Conservation (phyloP, 2,113 vertebrate genomes). For the Peromyscus californicus region DNA sequence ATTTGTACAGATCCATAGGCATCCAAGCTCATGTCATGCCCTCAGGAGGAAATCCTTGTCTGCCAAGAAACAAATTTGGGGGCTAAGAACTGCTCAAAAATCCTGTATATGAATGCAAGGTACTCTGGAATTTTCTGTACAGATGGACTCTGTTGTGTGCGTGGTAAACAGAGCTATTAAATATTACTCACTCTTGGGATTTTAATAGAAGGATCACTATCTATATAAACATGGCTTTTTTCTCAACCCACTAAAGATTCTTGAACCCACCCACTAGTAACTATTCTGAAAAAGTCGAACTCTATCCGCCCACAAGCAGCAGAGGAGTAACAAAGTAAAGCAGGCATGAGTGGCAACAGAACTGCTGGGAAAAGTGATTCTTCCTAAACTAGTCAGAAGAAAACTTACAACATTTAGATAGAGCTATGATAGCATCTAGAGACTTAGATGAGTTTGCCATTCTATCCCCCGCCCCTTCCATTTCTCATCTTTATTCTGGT, state of each 20-base stretch:
- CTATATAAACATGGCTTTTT: slow-evolving; percentile 81
- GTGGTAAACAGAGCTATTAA: slow-evolving; percentile 81
- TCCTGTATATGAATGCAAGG: slow-evolving; percentile 17
- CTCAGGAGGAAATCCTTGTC: slow-evolving; percentile 32
- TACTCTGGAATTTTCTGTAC: slow-evolving; percentile 66
- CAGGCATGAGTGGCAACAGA: slow-evolving; percentile 72
- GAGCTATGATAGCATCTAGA: slow-evolving; percentile 44
- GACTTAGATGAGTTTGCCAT: neutral
- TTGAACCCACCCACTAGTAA: slow-evolving; percentile 77
- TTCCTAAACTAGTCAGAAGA: slow-evolving; percentile 73
- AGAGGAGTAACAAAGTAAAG: slow-evolving; percentile 82
- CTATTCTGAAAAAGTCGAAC: slow-evolving; percentile 82
- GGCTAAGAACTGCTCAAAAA: slow-evolving; percentile 46
- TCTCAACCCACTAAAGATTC: slow-evolving; percentile 73
- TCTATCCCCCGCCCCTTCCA: neutral
- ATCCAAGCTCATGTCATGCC: neutral
- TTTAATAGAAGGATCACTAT: slow-evolving; percentile 83
- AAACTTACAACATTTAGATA: slow-evolving; percentile 72
- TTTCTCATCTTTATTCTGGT: neutral
- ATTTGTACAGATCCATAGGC: neutral
- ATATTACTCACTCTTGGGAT: slow-evolving; percentile 80
- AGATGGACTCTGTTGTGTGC: slow-evolving; percentile 77
- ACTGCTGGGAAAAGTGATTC: slow-evolving; percentile 58
- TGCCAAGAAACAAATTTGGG: slow-evolving; percentile 44
- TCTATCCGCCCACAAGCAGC: slow-evolving; percentile 81